phyloP scores from a whole-genome alignment of 2,797 vertebrate genomes.

The Streptopelia turtur region DNA sequence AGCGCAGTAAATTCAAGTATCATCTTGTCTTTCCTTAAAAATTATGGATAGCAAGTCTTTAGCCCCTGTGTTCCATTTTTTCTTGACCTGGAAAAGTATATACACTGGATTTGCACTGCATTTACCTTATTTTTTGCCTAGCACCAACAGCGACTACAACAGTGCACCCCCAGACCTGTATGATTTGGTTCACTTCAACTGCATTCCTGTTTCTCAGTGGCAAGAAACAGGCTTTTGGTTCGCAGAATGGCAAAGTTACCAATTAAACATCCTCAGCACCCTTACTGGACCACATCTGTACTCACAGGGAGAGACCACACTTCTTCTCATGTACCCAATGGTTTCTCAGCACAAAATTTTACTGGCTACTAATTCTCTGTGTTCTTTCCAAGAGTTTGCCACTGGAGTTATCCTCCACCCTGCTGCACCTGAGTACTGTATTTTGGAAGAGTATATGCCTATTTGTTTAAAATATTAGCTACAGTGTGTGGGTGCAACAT shows the following conservation, averaged over 20 bases:
- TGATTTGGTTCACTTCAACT: neutral
- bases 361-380: neutral
- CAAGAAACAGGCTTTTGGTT: neutral
- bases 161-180: neutral
- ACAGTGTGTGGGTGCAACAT: neutral
- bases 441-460: neutral
- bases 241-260: neutral
- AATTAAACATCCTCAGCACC: neutral
- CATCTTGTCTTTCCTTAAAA: neutral
- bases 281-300: neutral
- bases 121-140: neutral
- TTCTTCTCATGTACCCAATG: neutral
- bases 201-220: neutral
- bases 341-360: neutral
- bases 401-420: neutral
- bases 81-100: neutral
- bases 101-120: neutral
- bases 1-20: neutral
- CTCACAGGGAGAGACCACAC: rapidly evolving
- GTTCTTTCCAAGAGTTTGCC: neutral
- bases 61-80: neutral
- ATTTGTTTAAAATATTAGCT: neutral
- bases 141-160: neutral
- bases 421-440: neutral
- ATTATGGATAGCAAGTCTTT: neutral